Conservation (phyloP, 1,140 invertebrate genomes). For the Melitaea cinxia region DNA sequence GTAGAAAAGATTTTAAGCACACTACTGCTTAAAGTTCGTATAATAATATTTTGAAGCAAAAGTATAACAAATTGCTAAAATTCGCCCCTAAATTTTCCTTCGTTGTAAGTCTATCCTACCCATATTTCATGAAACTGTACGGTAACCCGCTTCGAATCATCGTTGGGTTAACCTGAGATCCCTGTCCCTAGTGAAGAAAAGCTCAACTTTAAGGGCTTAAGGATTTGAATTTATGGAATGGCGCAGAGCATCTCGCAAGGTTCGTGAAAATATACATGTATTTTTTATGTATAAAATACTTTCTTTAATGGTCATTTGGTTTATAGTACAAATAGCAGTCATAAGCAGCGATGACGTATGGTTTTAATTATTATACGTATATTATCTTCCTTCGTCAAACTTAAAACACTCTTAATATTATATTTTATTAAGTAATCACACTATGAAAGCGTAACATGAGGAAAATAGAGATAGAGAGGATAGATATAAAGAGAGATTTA, state of each 20-base stretch:
- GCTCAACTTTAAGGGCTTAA: conserved; percentile 18
- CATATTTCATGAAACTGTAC: background rate
- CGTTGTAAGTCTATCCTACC: background rate
- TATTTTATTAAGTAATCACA: too few species aligned
- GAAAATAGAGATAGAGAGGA: too few species aligned
- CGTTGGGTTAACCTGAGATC: background rate
- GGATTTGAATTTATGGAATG: conserved; percentile 13
- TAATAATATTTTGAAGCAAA: background rate
- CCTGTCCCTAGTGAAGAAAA: conserved; percentile 13
- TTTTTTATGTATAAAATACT: conserved; percentile 2
- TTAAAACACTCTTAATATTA: too few species aligned
- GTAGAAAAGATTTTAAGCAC: too few species aligned
- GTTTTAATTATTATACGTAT: too few species aligned
- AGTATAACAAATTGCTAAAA: background rate
- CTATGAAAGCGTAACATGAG: too few species aligned
- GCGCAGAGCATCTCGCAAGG: background rate
- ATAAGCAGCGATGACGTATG: too few species aligned
- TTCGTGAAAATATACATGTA: background rate
- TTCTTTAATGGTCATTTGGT: background rate
- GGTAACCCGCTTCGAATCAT: conserved; percentile 2
- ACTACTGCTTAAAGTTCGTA: background rate
- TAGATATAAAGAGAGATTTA: too few species aligned
- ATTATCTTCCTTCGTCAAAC: too few species aligned
- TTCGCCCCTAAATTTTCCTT: background rate
- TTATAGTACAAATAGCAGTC: background rate